These are phyloP conservation scores for Parelbella ahira DNA, from an alignment of 2,888 invertebrate species.

Conservation along the genomic window DNA sequence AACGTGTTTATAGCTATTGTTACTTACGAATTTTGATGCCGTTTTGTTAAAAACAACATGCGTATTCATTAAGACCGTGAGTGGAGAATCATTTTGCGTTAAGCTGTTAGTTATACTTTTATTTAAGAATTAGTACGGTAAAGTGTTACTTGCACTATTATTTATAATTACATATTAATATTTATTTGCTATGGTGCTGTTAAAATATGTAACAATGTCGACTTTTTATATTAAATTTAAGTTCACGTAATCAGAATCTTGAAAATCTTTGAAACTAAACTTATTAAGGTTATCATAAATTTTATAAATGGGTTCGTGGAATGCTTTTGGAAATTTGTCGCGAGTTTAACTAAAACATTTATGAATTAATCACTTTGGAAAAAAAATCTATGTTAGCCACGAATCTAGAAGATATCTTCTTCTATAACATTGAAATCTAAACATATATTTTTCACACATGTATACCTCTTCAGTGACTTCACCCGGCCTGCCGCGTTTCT, in stretches of 20 bases:
- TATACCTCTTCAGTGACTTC: constrained; percentile 88
- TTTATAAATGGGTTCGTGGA: constrained; percentile 32
- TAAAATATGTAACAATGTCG: constrained; percentile 1
- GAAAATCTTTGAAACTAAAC: too few relatives aligned
- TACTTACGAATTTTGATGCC: too few relatives aligned
- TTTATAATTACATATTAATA: constrained; percentile 18
- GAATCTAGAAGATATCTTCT: constrained; percentile 50
- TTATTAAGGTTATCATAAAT: too few relatives aligned
- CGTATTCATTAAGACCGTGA: too few relatives aligned
- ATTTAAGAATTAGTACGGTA: constrained; percentile 53
- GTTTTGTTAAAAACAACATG: background rate
- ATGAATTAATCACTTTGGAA: constrained; percentile 63
- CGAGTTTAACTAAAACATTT: constrained; percentile 21
- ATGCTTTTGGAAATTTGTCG: constrained; percentile 6
- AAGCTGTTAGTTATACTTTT: too few relatives aligned
- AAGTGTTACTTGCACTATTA: constrained; percentile 49
- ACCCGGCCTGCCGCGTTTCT: constrained; percentile 88
- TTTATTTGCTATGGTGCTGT: constrained; percentile 8
- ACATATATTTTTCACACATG: constrained; percentile 73
- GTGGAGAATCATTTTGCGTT: too few relatives aligned
- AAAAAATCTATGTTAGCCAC: constrained; percentile 76
- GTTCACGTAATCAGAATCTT: too few relatives aligned
- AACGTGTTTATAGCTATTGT: too few relatives aligned
- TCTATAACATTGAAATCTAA: constrained; percentile 70
- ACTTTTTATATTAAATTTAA: too few relatives aligned